Evolutionary conservation across 2,113 vertebrate genomes (phyloP).

Genomic region (Raja brachyura): DNA sequence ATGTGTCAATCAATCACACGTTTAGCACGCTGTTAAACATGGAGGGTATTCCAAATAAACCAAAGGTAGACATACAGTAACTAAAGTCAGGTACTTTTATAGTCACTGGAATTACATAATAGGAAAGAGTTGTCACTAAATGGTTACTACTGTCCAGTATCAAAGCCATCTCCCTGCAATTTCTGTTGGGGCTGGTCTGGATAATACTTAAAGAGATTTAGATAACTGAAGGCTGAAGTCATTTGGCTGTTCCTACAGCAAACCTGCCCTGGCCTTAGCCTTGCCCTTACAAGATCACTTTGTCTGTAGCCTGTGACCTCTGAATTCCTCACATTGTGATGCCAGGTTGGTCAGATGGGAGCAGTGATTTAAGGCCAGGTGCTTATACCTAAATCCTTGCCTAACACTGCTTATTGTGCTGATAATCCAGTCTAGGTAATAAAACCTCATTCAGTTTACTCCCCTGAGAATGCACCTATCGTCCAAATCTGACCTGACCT

Average conservation of each 20-base stretch:
- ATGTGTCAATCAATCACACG: background rate
- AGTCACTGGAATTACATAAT: background rate
- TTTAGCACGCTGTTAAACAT: background rate
- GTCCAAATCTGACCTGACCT: background rate
- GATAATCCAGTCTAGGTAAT: background rate
- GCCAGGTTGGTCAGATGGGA: background rate
- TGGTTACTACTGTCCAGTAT: background rate
- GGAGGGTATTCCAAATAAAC: background rate
- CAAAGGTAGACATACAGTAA: too few relatives aligned
- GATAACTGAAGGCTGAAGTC: background rate
- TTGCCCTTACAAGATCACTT: background rate
- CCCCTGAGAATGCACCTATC: background rate
- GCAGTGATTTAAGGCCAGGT: conserved; percentile 26
- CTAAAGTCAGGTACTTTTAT: background rate
- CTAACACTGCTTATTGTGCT: background rate
- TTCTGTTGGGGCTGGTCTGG: background rate
- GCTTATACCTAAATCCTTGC: background rate
- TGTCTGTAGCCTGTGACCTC: background rate
- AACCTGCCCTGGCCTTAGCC: background rate
- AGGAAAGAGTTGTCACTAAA: background rate
- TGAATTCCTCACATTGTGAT: conserved; percentile 28
- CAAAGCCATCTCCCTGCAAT: background rate
- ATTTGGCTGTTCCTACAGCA: background rate
- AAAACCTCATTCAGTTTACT: background rate
- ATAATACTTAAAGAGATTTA: background rate